Evolutionary conservation across 2,888 invertebrate genomes (phyloP), one percentile per base, ranked within the genome.

Genomic region (Trachelus stipa): DNA sequence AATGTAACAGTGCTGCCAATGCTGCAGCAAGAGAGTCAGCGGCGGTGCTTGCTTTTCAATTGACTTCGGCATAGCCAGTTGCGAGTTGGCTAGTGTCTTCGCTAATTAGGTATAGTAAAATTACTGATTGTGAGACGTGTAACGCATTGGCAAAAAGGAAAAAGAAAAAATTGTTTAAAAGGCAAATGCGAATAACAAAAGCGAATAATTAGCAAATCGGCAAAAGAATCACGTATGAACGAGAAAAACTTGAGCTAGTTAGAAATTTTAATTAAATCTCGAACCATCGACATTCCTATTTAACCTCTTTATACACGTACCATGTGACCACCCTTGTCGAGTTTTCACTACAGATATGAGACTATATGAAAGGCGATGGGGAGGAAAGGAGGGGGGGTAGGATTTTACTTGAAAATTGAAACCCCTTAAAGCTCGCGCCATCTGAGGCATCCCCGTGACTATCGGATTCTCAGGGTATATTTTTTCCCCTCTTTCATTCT

Each of bases 1-100:
- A 87, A 86, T 85, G 86, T 83, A 83, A 77, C 56, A 9, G 23
- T 23, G 23, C 56, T 56, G 23, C 23, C 56, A 56, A 56, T 56
- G 56, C 23, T 56, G 23, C 23, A 23, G 23, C 56, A 56, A 56
- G 56, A 23, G 56, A 23, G 23, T 56, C 23, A 23, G 56, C 23
- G 23, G 56, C 56, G 23, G 9, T 23, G 56, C 56, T 56, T 56
- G 56, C 23, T 56, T 23, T 9, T 56, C 56, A 56, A 56, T 56
- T 56, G 23, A 56, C 56, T 23, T 2, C 9, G 2, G 23, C 23
- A 15, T 23, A 40, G 40, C 40, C 23, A 40, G 40, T 40, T 6
- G 23, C 40, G 40, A 6, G 15, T 40, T 23, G 23, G 6, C 23
- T 15, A 23, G 6, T 23, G 56, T 56, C 56, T 56, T 9, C 1